Evolutionary conservation across 2,113 vertebrate genomes (phyloP), one percentile per base, ranked within the genome.

Genomic region (Aphelocoma coerulescens): DNA sequence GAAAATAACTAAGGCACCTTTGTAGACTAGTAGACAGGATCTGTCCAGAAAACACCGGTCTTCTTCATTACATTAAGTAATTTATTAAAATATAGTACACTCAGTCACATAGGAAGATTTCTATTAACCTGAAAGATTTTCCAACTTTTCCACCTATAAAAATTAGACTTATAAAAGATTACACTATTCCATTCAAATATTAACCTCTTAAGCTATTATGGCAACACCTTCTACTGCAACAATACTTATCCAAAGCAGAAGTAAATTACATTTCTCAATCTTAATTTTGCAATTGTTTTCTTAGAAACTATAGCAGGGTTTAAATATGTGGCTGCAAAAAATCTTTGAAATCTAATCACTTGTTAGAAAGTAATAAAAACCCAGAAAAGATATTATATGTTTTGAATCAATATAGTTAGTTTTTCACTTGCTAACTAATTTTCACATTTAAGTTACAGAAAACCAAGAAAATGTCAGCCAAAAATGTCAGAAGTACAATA

Each of bases 381-480:
- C 0, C 2, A 26, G 3, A 30, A 62, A n/a, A 6, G 43, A 23
- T 59, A 61, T 32, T 85, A 8, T 10, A 30, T 46, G 2, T 59
- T 85, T 87, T 85, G 21, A 77, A 91, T 74, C 28, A 49, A 86
- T 69, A 84, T 11, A 73, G 20, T 21, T 67, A 55, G 6, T 21
- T 90, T 82, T 93, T 76, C 12, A 61, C 24, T 76, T 82, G 23
- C 30, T 91, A 79, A 49, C 11, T 6, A 79, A 49, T 79, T 88
- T 78, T 66, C 68, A 26, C 17, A 94, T 92, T 89, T 76, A 90
- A 86, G 69, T 76, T 95, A 83, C 13, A 65, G 62, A 82, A 93
- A 92, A 68, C 1, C n/a, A 73, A 79, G 41, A 28, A 91, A 95
- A 95, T 66, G 46, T 65, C 74, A 85, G 66, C 62, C 75, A 73